Evolutionary conservation across 2,113 vertebrate genomes (phyloP), one percentile per base, ranked within the genome.

Genomic region (Tragulus kanchil): DNA sequence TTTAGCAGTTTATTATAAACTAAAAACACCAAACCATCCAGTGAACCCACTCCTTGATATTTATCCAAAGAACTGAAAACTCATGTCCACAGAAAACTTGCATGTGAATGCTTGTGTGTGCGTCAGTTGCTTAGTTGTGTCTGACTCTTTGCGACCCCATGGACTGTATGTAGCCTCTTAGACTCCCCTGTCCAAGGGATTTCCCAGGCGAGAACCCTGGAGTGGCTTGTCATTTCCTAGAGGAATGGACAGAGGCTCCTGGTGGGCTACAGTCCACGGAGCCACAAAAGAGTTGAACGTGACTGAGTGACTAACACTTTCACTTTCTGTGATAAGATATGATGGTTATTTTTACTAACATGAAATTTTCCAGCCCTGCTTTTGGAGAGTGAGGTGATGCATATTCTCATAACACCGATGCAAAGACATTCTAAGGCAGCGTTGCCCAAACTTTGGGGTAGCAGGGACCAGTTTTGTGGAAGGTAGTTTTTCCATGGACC

Each of bases 101-200:
- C 23, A 31, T 9, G 2, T 0, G 9, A 5, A 25, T 3, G 36
- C 69, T 45, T 25, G 5, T 12, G 69, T 25, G 36, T 19, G 10
- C 45, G 36, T 45, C 11, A 23, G 36, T 71, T 21, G 10, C 69
- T 73, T 19, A 6, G 36, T 45, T 36, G 5, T 73, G 11, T 25
- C 36, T 3, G 0, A 45, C 36, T 73, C 69, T 73, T 23, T 13
- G 5, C 0, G 5, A 73, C 36, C 69, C 36, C 11, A 3, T 3
- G 36, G 5, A 25, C 69, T 25, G 69, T n/a, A n/a, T n/a, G n/a
- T 71, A 45, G 36, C 19, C 69, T 12, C 0, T 2, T 5, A 23
- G 36, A 21, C 36, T 45, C 69, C 36, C 23, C 19, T 45, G 36
- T 45, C 69, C 36, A 0, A 23, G 69, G 69, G 12, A 25, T 45